phyloP scores from a whole-genome alignment of 2,797 vertebrate species.

The Pterois miles region DNA sequence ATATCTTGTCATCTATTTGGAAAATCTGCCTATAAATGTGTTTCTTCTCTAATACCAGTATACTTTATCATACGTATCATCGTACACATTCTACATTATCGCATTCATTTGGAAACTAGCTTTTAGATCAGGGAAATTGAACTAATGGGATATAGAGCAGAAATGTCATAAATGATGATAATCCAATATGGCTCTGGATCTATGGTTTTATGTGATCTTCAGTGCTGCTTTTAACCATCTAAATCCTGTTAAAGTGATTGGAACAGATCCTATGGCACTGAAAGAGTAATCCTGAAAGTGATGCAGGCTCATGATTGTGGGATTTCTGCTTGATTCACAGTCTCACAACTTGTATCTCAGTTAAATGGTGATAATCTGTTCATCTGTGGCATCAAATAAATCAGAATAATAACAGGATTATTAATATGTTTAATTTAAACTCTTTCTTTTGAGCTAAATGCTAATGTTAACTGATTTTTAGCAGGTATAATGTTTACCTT shows the following conservation, averaged over 20 bases:
- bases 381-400: not conserved
- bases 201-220: conserved; percentile 45
- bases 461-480: not conserved
- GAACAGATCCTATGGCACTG: conserved; percentile 8
- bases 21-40: not conserved
- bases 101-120: conserved; percentile 1
- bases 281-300: conserved; percentile 46
- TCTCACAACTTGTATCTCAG: not conserved
- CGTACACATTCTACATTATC: not conserved
- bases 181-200: conserved; percentile 28
- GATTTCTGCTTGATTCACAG: conserved; percentile 27
- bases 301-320: conserved; percentile 13
- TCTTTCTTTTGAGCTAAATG: not conserved
- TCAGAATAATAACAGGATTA: not conserved
- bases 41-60: not conserved
- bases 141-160: conserved; percentile 9
- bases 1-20: not conserved
- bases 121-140: conserved; percentile 5
- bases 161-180: conserved; percentile 33
- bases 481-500: not conserved
- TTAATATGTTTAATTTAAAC: not conserved
- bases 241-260: conserved; percentile 52
- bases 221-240: conserved; percentile 29
- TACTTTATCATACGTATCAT: not conserved
- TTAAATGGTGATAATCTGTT: not conserved